Evolutionary conservation across 2,888 invertebrate species (phyloP).

Genomic region (Netelia virgata): DNA sequence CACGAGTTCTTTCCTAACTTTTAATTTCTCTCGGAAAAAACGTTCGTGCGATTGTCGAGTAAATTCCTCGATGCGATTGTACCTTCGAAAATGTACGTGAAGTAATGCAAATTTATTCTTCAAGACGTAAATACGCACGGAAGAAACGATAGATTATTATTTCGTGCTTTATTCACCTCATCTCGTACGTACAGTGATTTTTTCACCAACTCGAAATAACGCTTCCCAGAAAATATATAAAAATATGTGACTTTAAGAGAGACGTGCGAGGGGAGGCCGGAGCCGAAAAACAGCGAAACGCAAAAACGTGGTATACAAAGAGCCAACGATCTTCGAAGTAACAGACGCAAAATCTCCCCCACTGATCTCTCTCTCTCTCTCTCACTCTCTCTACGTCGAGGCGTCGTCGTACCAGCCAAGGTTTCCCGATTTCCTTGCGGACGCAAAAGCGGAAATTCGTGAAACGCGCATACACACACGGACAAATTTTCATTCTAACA

Average conservation of each 20-base stretch:
- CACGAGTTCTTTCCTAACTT: not conserved
- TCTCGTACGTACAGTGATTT: constrained; percentile 19
- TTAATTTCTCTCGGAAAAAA: not conserved
- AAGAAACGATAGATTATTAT: constrained; percentile 26
- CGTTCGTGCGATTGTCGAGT: not conserved
- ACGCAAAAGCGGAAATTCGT: constrained; percentile 66
- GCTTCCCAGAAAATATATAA: constrained; percentile 58
- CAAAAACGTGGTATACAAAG: constrained; percentile 62
- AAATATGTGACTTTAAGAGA: constrained; percentile 46
- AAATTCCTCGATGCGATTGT: not conserved
- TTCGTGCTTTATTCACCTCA: constrained; percentile 9
- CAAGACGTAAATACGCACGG: not conserved
- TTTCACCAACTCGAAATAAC: constrained; percentile 43
- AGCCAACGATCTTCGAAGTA: constrained; percentile 47
- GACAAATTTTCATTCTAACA: not conserved
- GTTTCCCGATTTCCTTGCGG: constrained; percentile 67
- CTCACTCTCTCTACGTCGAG: constrained; percentile 5
- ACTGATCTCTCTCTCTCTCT: constrained; percentile 1
- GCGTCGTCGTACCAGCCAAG: constrained; percentile 64
- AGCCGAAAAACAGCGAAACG: constrained; percentile 34
- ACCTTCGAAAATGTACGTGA: constrained; percentile 22
- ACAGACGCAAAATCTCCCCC: constrained; percentile 54
- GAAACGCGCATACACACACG: constrained; percentile 35
- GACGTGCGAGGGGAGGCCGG: constrained; percentile 9
- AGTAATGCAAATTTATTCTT: constrained; percentile 8